Evolutionary conservation across 2,888 invertebrate genomes (phyloP).

Genomic region (Dryobota labecula): DNA sequence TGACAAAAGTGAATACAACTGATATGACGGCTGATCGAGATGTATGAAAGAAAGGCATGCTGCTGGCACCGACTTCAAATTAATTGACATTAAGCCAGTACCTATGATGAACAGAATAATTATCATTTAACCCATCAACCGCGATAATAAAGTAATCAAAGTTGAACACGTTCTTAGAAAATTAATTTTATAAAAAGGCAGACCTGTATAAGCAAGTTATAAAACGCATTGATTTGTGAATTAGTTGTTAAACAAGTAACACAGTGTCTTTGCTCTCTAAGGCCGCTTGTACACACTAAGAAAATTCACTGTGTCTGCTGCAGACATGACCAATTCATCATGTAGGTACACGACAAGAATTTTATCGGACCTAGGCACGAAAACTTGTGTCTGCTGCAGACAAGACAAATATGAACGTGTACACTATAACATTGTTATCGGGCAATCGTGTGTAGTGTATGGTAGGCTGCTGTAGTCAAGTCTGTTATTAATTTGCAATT

Average conservation of each 20-base stretch:
- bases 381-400: too few relatives aligned
- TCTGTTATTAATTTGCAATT: too few relatives aligned
- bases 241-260: slow-evolving; percentile 6
- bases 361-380: too few relatives aligned
- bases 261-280: slow-evolving; percentile 12
- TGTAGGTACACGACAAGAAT: too few relatives aligned
- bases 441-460: too few relatives aligned
- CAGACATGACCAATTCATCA: too few relatives aligned
- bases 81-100: neutral
- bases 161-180: neutral
- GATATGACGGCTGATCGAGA: neutral
- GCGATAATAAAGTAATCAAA: neutral
- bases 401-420: too few relatives aligned
- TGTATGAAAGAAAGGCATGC: neutral
- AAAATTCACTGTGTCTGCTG: too few relatives aligned
- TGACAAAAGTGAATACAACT: neutral
- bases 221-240: slow-evolving; percentile 27
- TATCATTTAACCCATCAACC: neutral
- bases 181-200: neutral
- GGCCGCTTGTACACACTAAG: too few relatives aligned
- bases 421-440: too few relatives aligned
- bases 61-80: neutral
- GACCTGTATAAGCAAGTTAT: slow-evolving; percentile 7
- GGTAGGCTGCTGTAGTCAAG: too few relatives aligned
- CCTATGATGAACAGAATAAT: neutral